Percentiles rank a stretch among this genome's conserved stretches.
phyloP scores from a whole-genome alignment of 2,113 vertebrate genomes.

The Eurystomus gularis region DNA sequence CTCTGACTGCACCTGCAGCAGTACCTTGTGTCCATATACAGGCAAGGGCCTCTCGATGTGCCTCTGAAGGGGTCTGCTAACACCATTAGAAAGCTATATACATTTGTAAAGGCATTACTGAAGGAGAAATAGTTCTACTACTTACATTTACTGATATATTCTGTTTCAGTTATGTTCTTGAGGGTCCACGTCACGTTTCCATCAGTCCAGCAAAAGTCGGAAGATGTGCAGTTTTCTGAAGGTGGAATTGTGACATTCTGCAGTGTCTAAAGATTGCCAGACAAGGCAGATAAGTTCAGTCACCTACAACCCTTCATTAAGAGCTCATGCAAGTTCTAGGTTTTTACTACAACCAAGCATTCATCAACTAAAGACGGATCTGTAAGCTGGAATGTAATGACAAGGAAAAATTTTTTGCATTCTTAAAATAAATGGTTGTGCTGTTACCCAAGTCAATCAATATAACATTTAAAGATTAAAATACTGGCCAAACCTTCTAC shows the following conservation, averaged over 20 bases:
- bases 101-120: background rate
- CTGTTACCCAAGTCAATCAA: background rate
- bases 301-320: background rate
- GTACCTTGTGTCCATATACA: fast-evolving
- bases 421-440: background rate
- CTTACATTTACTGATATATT: slow-evolving; percentile 85
- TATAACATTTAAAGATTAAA: background rate
- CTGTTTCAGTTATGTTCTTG: slow-evolving; percentile 72
- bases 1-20: background rate
- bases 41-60: fast-evolving
- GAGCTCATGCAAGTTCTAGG: background rate
- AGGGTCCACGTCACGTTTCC: slow-evolving; percentile 74
- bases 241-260: slow-evolving; percentile 80
- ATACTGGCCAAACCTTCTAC: background rate
- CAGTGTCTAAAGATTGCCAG: slow-evolving; percentile 73
- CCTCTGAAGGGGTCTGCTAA: background rate
- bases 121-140: background rate
- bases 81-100: background rate
- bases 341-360: background rate
- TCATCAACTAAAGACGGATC: background rate
- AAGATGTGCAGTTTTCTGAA: slow-evolving; percentile 74
- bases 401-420: background rate
- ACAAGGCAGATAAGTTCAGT: background rate
- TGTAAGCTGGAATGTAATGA: background rate
- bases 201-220: slow-evolving; percentile 77